These are phyloP conservation scores for Haplochromis vanheusdeni DNA, from an alignment of 2,113 vertebrate genomes.

Conservation along the genomic window DNA sequence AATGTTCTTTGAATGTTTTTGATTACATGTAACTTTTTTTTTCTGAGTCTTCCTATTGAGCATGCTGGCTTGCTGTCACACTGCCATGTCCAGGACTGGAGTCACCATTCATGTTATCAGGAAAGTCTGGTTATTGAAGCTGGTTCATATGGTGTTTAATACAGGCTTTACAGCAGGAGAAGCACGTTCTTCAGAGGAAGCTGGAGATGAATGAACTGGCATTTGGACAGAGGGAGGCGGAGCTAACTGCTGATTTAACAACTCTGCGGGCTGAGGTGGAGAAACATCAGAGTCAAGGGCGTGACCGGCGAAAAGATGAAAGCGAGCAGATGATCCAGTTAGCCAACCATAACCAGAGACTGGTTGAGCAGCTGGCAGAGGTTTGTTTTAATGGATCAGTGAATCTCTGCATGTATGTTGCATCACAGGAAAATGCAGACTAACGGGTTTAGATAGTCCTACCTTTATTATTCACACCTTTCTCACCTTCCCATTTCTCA, in stretches of 20 bases:
- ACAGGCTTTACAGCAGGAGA: slow-evolving; percentile 70
- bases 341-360: slow-evolving; percentile 72
- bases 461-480: background rate
- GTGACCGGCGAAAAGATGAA: slow-evolving; percentile 64
- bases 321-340: slow-evolving; percentile 68
- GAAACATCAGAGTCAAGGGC: slow-evolving; percentile 55
- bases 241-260: slow-evolving; percentile 60
- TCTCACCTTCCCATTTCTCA: background rate
- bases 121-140: background rate
- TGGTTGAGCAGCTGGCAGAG: slow-evolving; percentile 77
- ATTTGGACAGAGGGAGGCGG: slow-evolving; percentile 63
- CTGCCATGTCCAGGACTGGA: background rate
- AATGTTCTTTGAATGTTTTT: background rate
- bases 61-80: background rate
- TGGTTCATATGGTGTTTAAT: background rate
- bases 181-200: slow-evolving; percentile 62
- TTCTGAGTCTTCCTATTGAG: background rate
- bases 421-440: slow-evolving; percentile 41
- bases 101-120: background rate
- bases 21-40: background rate
- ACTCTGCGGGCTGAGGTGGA: slow-evolving; percentile 57
- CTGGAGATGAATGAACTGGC: slow-evolving; percentile 65
- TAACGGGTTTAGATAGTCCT: slow-evolving; percentile 36
- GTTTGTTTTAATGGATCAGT: slow-evolving; percentile 31
- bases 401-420: background rate